Evolutionary conservation across 2,888 invertebrate genomes (phyloP).

Genomic region (Latrodectus elegans): DNA sequence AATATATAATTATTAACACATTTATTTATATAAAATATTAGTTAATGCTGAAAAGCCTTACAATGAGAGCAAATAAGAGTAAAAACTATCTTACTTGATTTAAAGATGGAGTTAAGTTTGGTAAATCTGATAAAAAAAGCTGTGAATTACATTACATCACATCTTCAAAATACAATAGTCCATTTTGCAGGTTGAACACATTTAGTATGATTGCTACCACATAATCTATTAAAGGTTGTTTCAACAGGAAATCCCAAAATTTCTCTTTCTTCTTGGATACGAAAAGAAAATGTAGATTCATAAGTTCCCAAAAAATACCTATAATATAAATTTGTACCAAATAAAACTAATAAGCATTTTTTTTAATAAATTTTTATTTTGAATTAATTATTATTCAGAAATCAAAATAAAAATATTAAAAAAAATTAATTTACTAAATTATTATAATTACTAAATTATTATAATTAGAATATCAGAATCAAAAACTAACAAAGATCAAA

Average conservation of each 20-base stretch:
- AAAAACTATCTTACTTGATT: too few species aligned
- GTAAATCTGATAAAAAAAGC: too few species aligned
- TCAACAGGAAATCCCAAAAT: slow-evolving; percentile 88
- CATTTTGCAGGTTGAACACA: slow-evolving; percentile 66
- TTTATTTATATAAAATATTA: too few species aligned
- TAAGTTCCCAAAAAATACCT: slow-evolving; percentile 91
- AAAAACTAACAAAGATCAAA: too few species aligned
- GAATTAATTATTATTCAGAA: neutral
- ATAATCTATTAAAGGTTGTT: slow-evolving; percentile 91
- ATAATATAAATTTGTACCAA: slow-evolving; percentile 64
- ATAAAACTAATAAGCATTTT: slow-evolving; percentile 5
- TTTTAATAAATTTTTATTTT: neutral
- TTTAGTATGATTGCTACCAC: slow-evolving; percentile 79
- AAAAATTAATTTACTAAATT: too few species aligned
- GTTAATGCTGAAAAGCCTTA: too few species aligned
- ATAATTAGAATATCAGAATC: too few species aligned
- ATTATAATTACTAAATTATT: too few species aligned
- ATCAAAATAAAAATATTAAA: neutral
- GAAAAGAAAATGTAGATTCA: slow-evolving; percentile 95
- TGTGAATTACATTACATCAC: neutral
- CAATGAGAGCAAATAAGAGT: too few species aligned
- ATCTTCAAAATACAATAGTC: slow-evolving; percentile 52
- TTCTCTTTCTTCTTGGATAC: slow-evolving; percentile 98
- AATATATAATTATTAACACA: too few species aligned
- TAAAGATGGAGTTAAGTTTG: too few species aligned